Evolutionary conservation across 1,140 invertebrate genomes (phyloP), one percentile per base, ranked within the genome.

Genomic region (Stegodyphus mimosarum): DNA sequence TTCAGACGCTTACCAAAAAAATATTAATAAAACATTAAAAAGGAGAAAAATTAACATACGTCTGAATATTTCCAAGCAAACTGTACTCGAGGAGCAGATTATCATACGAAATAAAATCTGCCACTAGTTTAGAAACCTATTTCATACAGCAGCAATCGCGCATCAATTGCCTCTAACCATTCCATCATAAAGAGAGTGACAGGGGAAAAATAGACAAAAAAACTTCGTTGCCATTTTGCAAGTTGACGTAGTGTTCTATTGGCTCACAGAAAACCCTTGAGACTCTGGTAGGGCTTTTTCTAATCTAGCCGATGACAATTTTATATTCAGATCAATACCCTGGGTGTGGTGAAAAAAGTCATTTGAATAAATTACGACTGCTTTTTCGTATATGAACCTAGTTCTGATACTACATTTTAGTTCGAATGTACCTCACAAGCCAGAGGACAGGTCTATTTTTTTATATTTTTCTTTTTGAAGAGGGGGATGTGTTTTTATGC

Each of bases 331-430:
- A 84, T 84, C 81, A 84, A 84, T 84, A 84, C 72, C 33, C 81
- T 72, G 81, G 81, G 81, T 75, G 81, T 84, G 81, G 81, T 84
- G 33, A 64, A 75, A 60, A 53, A 84, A 84, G 81, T 84, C 81
- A 84, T 84, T 84, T 84, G 72, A 84, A 84, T 84, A 84, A 84
- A 84, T 84, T 84, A 84, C 81, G 81, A 84, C 81, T 84, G 81
- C 72, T 78, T 52, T 10, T 52, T 70, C 15, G 1, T 60, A 15
- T 60, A 15, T 1, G 33, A 33, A 33, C 15, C 9, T 60, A 60
- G 9, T 9, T 60, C 6, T 67, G 64, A 67, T 67, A 67, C 17
- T 17, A 67, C 15, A 6, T 7, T 67, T 7, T 9, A 67, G 64
- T 17, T 15, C 10, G 17, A 18, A 9, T 67, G 64, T 15, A n/a